Evolutionary conservation across 2,797 vertebrate genomes (phyloP), one percentile per base, ranked within the genome.

Genomic region (Girardinus metallicus): DNA sequence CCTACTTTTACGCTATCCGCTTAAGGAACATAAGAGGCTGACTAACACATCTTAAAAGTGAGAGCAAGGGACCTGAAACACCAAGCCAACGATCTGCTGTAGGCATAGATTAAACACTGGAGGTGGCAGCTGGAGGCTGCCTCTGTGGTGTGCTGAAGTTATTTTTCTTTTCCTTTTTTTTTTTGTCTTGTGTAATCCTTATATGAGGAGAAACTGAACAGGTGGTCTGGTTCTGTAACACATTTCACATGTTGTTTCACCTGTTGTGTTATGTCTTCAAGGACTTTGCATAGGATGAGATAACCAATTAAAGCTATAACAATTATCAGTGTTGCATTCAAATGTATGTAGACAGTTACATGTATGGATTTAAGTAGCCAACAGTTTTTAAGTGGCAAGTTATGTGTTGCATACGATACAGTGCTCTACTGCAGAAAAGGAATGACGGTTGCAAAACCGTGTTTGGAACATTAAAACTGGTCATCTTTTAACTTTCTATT

Each of bases 1-100:
- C 73, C 83, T 71, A 76, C 82, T 85, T 86, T 23, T 12, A 82
- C 4, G 57, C 76, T 82, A 83, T 89, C 80, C 85, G 77, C 78
- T 87, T 80, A 44, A 78, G 82, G 46, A 83, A 79, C 46, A 85
- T 43, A 55, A 12, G 2, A 75, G 64, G 66, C 34, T 73, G 57
- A 78, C 81, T 41, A 77, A 68, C 55, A 73, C 55, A 83, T 80
- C 57, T 75, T 66, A 53, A 62, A 62, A 72, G 79, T 78, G 71
- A 77, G 23, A 68, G 79, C 78, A 78, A 77, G 7, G 15, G 9
- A 51, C 21, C 31, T 39, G 53, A 73, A 53, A 53, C 72, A 76
- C 80, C 47, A 74, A 76, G 55, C 29, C 68, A 71, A 44, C 41
- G 29, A 71, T 71, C 41, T 71, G 23, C 12, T 71, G 68, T 5